phyloP scores from a whole-genome alignment of 1,140 invertebrate species.

The Sarcophaga bullata region DNA sequence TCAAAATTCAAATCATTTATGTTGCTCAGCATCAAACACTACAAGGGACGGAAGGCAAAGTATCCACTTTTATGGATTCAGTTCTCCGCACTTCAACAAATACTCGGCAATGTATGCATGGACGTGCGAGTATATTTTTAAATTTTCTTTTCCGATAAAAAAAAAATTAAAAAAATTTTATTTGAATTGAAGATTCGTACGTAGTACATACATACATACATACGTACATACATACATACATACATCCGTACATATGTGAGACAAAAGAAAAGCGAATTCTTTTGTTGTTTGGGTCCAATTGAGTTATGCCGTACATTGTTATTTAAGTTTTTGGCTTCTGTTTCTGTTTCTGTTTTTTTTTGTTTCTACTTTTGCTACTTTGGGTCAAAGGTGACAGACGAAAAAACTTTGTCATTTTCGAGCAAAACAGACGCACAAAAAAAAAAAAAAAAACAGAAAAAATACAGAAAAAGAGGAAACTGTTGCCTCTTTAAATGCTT shows the following conservation, averaged over 20 bases:
- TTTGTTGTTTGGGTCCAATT: constrained; percentile 63
- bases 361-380: background rate
- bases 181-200: constrained; percentile 15
- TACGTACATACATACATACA: too few species aligned
- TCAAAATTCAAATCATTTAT: too few species aligned
- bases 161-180: constrained; percentile 11
- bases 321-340: background rate
- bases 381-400: constrained; percentile 64
- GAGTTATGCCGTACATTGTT: constrained; percentile 56
- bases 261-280: background rate
- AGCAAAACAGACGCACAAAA: background rate
- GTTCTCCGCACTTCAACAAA: too few species aligned
- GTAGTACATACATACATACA: background rate
- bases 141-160: background rate
- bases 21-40: too few species aligned
- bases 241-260: too few species aligned
- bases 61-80: too few species aligned
- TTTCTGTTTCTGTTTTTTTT: background rate
- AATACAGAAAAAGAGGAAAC: background rate
- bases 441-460: too few species aligned
- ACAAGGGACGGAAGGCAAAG: too few species aligned
- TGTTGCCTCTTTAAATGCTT: background rate
- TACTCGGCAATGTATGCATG: too few species aligned
- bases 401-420: constrained; percentile 60
- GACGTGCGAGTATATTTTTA: background rate